Conservation (phyloP, 2,113 vertebrate genomes). For the Amazona guildingii region DNA sequence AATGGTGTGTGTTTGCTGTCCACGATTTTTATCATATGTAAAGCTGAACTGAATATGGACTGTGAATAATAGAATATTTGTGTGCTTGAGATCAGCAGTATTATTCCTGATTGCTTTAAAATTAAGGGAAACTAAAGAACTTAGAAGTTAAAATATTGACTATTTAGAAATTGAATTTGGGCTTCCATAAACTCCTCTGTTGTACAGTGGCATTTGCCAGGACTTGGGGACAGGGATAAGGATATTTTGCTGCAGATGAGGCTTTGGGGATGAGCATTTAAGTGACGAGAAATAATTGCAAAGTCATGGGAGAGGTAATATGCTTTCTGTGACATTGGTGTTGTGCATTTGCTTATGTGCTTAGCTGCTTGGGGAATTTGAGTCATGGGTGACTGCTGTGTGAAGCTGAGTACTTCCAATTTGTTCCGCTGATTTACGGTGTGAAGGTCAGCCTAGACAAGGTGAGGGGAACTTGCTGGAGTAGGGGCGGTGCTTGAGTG, state of each 20-base stretch:
- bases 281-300: background rate
- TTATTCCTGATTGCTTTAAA: background rate
- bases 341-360: background rate
- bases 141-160: background rate
- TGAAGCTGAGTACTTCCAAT: background rate
- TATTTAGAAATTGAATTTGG: background rate
- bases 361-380: background rate
- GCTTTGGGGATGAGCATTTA: accelerated
- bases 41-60: background rate
- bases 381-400: background rate
- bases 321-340: background rate
- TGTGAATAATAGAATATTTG: background rate
- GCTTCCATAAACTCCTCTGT: background rate
- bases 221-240: background rate
- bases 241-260: background rate
- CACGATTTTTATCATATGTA: background rate
- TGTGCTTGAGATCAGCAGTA: background rate
- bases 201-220: background rate
- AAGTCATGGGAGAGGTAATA: background rate
- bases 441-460: background rate
- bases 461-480: background rate
- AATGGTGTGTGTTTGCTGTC: background rate
- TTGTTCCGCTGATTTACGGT: background rate
- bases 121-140: background rate
- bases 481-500: background rate